These are phyloP conservation scores for Myocastor coypus DNA, from an alignment of 2,113 vertebrate species.

Conservation along the genomic window DNA sequence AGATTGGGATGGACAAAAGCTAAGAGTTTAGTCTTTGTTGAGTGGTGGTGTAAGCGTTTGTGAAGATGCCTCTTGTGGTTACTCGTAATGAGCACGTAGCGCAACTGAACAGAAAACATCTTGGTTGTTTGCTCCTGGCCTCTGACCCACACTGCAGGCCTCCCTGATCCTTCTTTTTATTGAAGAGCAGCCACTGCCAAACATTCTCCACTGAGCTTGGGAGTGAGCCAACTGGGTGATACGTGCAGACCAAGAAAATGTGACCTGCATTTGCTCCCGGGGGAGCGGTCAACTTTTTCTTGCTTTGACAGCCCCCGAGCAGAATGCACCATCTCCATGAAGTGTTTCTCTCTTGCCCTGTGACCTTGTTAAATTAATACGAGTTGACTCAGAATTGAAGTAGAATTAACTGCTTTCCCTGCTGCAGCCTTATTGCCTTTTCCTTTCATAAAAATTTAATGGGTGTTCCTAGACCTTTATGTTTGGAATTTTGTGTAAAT, in stretches of 20 bases:
- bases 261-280: neutral
- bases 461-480: neutral
- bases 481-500: slow-evolving; percentile 35
- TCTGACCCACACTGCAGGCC: neutral
- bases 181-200: neutral
- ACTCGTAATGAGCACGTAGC: neutral
- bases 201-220: neutral
- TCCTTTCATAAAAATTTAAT: slow-evolving; percentile 47
- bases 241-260: neutral
- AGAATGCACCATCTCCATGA: neutral
- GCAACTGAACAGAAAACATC: neutral
- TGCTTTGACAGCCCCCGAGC: neutral
- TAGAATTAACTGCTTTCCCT: neutral
- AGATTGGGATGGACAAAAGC: neutral
- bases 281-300: neutral
- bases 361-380: neutral
- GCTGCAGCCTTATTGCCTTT: neutral
- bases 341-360: neutral
- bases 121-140: neutral
- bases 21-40: neutral
- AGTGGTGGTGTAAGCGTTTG: neutral
- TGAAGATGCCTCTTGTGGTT: neutral
- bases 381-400: slow-evolving; percentile 10
- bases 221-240: neutral
- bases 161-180: neutral